Evolutionary conservation across 2,797 vertebrate genomes (phyloP), one percentile per base, ranked within the genome.

Genomic region (Lacerta bilineata): DNA sequence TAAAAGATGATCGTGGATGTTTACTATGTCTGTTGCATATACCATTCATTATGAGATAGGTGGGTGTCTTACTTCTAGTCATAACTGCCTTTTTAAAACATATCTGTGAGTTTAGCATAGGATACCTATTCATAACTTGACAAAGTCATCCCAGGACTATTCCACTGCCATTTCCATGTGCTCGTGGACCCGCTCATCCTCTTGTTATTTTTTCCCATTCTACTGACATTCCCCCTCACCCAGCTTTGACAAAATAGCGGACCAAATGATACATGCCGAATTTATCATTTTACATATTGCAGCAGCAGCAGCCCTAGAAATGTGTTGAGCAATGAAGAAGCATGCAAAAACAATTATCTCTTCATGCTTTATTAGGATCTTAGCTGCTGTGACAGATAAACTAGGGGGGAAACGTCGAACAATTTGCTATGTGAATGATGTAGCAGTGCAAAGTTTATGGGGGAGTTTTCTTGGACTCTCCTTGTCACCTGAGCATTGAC

Each of bases 331-430:
- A 43, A 41, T 71, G 85, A 86, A 78, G 75, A 85, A 81, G 46
- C 76, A 84, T 88, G 55, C 7, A 78, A 59, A 86, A 59, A 83
- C 71, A 81, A 33, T 90, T 84, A 84, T 59, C 66, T 17, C 90
- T 75, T 90, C 88, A 90, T 87, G 64, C 69, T 11, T 84, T 89
- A 91, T 71, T 91, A 85, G 83, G 66, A 91, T 13, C 66, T 91
- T 72, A 88, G 1, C 2, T 81, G 3, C 9, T 71, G 69, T 64
- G 79, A 41, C 61, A 90, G 43, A 88, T 23, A 80, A 91, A 86
- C 78, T 55, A 55, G 50, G 2, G 87, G 29, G 91, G 6, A 68
- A 92, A 41, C 59, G 41, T 0, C 2, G 50, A 50, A 77, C 85
- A 0, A 80, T 88, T 90, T 33, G 74, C 2, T 88, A 4, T 15